Conservation (phyloP, 1,140 invertebrate species). For the Zaprionus tsacasi region DNA sequence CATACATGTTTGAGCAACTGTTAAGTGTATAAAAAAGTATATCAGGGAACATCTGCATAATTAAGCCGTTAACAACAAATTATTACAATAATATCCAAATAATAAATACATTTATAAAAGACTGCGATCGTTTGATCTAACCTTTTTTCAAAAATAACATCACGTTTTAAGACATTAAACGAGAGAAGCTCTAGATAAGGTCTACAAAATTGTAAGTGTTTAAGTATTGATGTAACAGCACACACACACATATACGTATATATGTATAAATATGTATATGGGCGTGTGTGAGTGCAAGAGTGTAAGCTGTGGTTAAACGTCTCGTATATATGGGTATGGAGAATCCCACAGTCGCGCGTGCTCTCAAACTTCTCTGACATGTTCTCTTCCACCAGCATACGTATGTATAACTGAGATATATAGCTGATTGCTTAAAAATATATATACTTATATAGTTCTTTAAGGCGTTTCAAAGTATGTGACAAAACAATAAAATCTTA, state of each 20-base stretch:
- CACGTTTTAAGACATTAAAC: not conserved
- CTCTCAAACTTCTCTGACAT: conserved; percentile 2
- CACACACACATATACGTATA: not conserved
- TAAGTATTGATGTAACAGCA: not conserved
- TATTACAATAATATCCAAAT: conserved; percentile 7
- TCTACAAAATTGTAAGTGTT: conserved; percentile 2
- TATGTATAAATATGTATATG: not conserved
- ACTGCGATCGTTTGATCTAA: conserved; percentile 9
- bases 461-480: conserved; percentile 1
- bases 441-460: conserved; percentile 1
- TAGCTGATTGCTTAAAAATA: not conserved
- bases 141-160: not conserved
- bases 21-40: conserved; percentile 12
- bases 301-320: not conserved
- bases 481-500: conserved; percentile 5
- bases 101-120: conserved; percentile 2
- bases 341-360: not conserved
- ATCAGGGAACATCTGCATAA: conserved; percentile 11
- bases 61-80: not conserved
- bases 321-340: not conserved
- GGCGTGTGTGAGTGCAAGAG: not conserved
- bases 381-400: conserved; percentile 3
- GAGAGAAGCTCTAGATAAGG: not conserved
- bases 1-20: conserved; percentile 6
- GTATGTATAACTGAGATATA: conserved; percentile 8